These are phyloP conservation scores for Hucho hucho DNA, from an alignment of 2,113 vertebrate species.

Conservation along the genomic window DNA sequence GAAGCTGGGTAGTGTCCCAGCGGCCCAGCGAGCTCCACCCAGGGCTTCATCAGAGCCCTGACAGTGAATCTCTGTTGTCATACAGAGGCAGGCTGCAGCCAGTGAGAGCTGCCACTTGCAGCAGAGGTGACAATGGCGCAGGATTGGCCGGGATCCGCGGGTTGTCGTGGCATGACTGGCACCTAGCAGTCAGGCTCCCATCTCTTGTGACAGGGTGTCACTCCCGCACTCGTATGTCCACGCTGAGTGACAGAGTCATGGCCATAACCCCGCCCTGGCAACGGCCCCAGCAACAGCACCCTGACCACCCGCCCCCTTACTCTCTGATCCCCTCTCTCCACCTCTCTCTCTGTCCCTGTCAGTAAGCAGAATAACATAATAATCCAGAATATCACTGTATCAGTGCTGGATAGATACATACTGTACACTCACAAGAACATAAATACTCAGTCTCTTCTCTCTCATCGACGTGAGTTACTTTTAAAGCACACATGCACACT, in stretches of 20 bases:
- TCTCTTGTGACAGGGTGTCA: constrained; percentile 86
- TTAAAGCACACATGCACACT: no score
- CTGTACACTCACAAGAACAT: constrained; percentile 8
- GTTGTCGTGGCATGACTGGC: constrained; percentile 81
- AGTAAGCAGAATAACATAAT: background rate
- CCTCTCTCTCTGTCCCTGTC: background rate
- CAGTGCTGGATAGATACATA: background rate
- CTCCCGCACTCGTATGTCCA: constrained; percentile 69
- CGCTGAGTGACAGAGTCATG: constrained; percentile 66
- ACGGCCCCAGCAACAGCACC: background rate
- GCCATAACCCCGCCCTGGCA: constrained; percentile 20
- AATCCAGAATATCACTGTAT: no score
- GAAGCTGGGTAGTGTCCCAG: constrained; percentile 59
- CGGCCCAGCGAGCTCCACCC: constrained; percentile 54
- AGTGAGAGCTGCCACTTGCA: constrained; percentile 86
- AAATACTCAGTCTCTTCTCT: background rate
- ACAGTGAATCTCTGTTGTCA: constrained; percentile 81
- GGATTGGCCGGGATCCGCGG: constrained; percentile 64
- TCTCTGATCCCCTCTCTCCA: background rate
- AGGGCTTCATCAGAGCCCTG: constrained; percentile 80
- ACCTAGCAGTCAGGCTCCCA: constrained; percentile 78
- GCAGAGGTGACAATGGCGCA: constrained; percentile 73
- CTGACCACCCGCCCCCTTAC: background rate
- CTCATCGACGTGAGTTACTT: background rate
- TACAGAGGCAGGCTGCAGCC: constrained; percentile 52